Evolutionary conservation across 2,113 vertebrate genomes (phyloP).

Genomic region (Toxostoma redivivum): DNA sequence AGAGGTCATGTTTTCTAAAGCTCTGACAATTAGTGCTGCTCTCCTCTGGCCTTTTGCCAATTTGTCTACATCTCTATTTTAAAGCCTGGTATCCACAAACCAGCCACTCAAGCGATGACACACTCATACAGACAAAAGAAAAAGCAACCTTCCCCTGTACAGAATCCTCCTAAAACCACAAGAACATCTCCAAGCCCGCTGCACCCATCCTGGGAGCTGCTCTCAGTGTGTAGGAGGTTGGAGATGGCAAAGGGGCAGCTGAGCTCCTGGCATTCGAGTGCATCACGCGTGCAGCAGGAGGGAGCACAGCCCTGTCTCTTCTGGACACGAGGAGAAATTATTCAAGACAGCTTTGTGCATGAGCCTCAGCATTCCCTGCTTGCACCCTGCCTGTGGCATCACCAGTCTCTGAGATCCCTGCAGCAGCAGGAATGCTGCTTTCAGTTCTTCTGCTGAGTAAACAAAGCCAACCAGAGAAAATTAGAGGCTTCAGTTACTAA

Average conservation of each 20-base stretch:
- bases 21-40: constrained; percentile 37
- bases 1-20: constrained; percentile 28
- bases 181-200: background rate
- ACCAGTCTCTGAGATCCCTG: background rate
- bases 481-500: background rate
- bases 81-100: background rate
- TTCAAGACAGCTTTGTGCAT: background rate
- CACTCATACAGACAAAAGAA: background rate
- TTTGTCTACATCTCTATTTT: constrained; percentile 33
- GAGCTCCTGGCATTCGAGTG: background rate
- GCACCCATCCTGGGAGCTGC: background rate
- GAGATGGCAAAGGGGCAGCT: background rate
- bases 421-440: background rate
- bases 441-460: constrained; percentile 25
- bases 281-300: background rate
- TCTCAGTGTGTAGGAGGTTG: background rate
- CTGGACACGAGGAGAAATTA: background rate
- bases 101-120: background rate
- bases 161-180: background rate
- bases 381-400: background rate
- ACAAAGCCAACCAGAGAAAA: constrained; percentile 7
- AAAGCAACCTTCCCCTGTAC: background rate
- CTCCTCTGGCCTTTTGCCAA: constrained; percentile 10
- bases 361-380: background rate
- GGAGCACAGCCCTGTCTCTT: background rate